A percentile compares a stretch with the other conserved stretches of the same genome.
Conservation (phyloP, 2,797 vertebrate species). For the Heterohyrax brucei region DNA sequence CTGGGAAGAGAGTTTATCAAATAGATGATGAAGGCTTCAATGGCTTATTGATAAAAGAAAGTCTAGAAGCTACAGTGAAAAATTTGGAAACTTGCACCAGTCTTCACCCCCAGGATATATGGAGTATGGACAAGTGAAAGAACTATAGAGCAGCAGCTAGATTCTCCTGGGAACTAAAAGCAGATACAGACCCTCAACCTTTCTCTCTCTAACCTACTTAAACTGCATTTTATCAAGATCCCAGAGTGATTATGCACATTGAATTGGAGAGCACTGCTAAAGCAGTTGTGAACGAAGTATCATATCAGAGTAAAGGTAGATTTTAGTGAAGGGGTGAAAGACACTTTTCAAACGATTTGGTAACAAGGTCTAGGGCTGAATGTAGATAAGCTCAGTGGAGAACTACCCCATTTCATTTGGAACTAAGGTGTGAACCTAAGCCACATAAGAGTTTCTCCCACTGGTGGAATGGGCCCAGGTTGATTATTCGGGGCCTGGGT, state of each 20-base stretch:
- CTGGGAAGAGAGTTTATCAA: slow-evolving; percentile 11
- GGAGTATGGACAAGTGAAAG: slow-evolving; percentile 40
- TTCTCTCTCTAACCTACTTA: neutral
- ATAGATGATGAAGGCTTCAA: slow-evolving; percentile 46
- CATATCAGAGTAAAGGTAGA: slow-evolving; percentile 51
- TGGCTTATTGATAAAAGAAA: neutral
- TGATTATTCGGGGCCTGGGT: neutral
- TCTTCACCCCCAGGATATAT: slow-evolving; percentile 26
- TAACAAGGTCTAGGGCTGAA: neutral
- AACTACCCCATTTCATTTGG: slow-evolving; percentile 42
- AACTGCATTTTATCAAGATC: slow-evolving; percentile 53
- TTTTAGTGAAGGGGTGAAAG: slow-evolving; percentile 32
- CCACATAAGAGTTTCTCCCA: neutral
- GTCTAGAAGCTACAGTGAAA: neutral
- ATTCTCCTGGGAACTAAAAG: slow-evolving; percentile 22
- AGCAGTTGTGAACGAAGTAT: neutral
- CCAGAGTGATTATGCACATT: neutral
- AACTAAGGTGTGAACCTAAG: slow-evolving; percentile 38
- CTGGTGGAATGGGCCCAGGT: neutral
- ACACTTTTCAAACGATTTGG: neutral
- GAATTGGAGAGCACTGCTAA: slow-evolving; percentile 8
- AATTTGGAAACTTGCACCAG: slow-evolving; percentile 30
- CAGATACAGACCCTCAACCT: slow-evolving; percentile 6
- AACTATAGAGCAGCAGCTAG: neutral
- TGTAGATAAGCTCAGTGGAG: slow-evolving; percentile 8